These are phyloP conservation scores for Diplazon laetatorius DNA, from an alignment of 2,888 invertebrate genomes.

Conservation along the genomic window DNA sequence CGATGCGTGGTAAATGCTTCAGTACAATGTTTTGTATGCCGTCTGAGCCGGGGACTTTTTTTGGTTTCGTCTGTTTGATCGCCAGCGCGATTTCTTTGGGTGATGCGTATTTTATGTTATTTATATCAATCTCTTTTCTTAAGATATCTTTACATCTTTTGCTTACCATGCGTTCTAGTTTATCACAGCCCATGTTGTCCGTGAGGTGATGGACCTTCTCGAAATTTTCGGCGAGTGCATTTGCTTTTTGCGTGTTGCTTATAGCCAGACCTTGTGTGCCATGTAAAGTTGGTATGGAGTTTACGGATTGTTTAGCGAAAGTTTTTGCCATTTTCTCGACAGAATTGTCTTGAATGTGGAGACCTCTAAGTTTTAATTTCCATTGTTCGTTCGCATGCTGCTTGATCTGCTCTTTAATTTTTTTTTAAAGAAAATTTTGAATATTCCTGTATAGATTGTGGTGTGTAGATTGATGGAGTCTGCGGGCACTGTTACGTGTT, in stretches of 20 bases:
- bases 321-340: slow-evolving; percentile 58
- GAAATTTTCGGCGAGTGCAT: too few relatives aligned
- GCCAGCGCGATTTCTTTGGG: too few relatives aligned
- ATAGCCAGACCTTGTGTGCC: slow-evolving; percentile 29
- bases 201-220: too few relatives aligned
- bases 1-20: slow-evolving; percentile 57
- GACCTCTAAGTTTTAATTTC: slow-evolving; percentile 42
- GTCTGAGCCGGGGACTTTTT: not conserved
- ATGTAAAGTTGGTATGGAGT: slow-evolving; percentile 44
- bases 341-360: slow-evolving; percentile 43
- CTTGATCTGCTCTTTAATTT: not conserved
- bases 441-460: not conserved
- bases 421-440: not conserved
- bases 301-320: slow-evolving; percentile 38
- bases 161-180: too few relatives aligned
- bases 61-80: too few relatives aligned
- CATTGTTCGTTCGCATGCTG: slow-evolving; percentile 38
- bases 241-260: too few relatives aligned
- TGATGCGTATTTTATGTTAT: too few relatives aligned
- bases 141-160: too few relatives aligned
- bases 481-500: not conserved
- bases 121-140: too few relatives aligned
- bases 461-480: not conserved
- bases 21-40: slow-evolving; percentile 45
- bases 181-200: too few relatives aligned